Evolutionary conservation across 2,888 invertebrate species (phyloP).

Genomic region (Tethea ocularis): DNA sequence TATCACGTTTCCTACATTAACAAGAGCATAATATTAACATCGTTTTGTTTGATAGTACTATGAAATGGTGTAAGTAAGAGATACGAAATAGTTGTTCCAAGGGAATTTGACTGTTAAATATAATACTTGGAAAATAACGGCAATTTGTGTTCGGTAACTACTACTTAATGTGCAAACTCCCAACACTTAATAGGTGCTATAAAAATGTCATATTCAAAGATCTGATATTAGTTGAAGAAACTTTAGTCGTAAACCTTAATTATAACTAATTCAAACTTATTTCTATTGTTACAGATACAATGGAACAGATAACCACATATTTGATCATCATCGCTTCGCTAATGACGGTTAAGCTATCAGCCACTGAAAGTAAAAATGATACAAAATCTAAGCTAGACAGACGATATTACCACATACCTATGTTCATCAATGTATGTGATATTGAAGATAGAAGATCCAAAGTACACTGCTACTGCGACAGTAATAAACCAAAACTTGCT

Average conservation of each 20-base stretch:
- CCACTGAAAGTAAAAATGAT: constrained; percentile 72
- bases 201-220: constrained; percentile 6
- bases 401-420: constrained; percentile 64
- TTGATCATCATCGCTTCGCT: constrained; percentile 70
- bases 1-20: too few species aligned
- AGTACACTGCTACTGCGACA: constrained; percentile 80
- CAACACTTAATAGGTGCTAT: background rate
- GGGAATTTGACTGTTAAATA: too few species aligned
- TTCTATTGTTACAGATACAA: constrained; percentile 61
- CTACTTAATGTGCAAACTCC: background rate
- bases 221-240: background rate
- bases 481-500: constrained; percentile 77
- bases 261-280: constrained; percentile 11
- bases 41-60: too few species aligned
- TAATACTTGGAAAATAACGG: background rate
- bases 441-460: constrained; percentile 74
- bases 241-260: constrained; percentile 3
- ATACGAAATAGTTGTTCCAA: background rate
- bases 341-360: constrained; percentile 69
- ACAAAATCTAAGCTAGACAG: constrained; percentile 63
- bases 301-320: constrained; percentile 70
- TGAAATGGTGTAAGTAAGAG: background rate
- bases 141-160: constrained; percentile 3
- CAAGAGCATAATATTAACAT: too few species aligned
- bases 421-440: constrained; percentile 75